Evolutionary conservation across 2,113 vertebrate species (phyloP).

Genomic region (Nestor notabilis): DNA sequence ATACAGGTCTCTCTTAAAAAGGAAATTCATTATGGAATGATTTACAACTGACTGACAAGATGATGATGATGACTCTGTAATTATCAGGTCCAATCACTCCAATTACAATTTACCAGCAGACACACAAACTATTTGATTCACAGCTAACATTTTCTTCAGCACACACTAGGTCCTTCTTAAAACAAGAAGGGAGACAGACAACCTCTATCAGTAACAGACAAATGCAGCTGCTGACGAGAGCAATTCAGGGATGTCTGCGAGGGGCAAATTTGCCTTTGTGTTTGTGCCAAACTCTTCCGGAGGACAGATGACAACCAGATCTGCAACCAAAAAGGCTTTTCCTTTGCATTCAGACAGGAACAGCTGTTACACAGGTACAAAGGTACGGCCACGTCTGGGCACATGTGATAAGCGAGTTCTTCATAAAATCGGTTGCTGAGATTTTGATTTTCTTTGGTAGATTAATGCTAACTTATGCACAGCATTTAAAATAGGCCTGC

Average conservation of each 20-base stretch:
- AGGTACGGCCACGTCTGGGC: background rate
- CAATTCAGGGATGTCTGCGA: background rate
- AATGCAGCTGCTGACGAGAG: background rate
- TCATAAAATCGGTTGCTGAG: background rate
- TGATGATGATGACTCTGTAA: conserved; percentile 38
- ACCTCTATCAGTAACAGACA: background rate
- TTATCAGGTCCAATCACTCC: conserved; percentile 39
- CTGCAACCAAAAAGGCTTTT: background rate
- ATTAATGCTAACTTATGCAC: conserved; percentile 32
- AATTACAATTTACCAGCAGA: conserved; percentile 52
- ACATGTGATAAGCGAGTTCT: background rate
- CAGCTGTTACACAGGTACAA: conserved; percentile 28
- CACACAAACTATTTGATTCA: conserved; percentile 38
- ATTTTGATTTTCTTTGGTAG: conserved; percentile 17
- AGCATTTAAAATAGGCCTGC: background rate
- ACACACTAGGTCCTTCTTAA: background rate
- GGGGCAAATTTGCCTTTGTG: background rate
- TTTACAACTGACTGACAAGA: conserved; percentile 56
- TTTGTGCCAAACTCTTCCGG: background rate
- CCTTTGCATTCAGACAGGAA: background rate
- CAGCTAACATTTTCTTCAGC: conserved; percentile 2
- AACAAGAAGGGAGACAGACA: background rate
- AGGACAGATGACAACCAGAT: background rate
- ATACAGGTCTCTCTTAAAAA: background rate
- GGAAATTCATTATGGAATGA: conserved; percentile 22